Evolutionary conservation across 2,797 vertebrate species (phyloP).

Genomic region (Falco concolor): DNA sequence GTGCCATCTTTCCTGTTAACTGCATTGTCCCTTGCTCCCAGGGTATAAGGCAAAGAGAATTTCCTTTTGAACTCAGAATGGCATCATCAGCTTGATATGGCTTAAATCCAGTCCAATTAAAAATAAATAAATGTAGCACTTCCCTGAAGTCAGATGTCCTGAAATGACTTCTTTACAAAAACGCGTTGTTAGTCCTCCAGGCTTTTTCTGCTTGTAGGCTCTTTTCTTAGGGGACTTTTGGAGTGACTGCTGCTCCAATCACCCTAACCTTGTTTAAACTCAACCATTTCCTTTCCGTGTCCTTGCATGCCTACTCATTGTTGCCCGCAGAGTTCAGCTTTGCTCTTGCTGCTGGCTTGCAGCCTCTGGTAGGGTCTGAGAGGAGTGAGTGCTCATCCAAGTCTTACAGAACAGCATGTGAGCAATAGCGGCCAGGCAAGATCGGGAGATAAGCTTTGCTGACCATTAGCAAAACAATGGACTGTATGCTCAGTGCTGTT

Average conservation of each 20-base stretch:
- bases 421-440: background rate
- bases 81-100: slow-evolving; percentile 13
- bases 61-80: background rate
- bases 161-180: slow-evolving; percentile 25
- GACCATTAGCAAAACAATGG: slow-evolving; percentile 48
- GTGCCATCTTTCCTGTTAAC: background rate
- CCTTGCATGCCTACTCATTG: background rate
- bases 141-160: slow-evolving; percentile 17
- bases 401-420: slow-evolving; percentile 17
- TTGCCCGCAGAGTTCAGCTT: background rate
- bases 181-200: background rate
- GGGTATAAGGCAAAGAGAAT: background rate
- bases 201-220: background rate
- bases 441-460: slow-evolving; percentile 33
- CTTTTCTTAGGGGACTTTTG: background rate
- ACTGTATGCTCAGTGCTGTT: background rate
- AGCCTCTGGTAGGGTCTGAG: background rate
- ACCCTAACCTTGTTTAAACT: background rate
- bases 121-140: slow-evolving; percentile 30
- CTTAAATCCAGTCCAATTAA: slow-evolving; percentile 40
- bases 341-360: background rate
- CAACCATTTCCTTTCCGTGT: background rate
- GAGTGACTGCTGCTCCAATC: background rate
- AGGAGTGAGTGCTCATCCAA: background rate
- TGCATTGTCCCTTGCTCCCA: background rate